Base-by-base conservation (phyloP, 2,888 invertebrate species). In the Embidobia sp. region DNA sequence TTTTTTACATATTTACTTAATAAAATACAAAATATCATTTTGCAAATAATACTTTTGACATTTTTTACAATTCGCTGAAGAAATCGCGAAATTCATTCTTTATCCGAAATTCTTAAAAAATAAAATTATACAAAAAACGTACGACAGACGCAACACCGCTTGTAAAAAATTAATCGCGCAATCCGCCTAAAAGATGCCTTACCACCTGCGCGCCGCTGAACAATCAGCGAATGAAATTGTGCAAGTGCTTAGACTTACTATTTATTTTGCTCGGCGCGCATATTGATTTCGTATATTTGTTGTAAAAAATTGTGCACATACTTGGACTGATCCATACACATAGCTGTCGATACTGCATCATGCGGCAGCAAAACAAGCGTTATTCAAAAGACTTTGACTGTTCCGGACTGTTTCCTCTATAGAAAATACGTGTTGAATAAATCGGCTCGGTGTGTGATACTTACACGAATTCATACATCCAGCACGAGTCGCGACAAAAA, bases 341-440 rank as follows among this genome's bases (percentile, higher is more conserved):
- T 40, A 59, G 53, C 46, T 61, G 67, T 74, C 67, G 61, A 74
- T 74, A 51, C 29, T 57, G 59, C 49, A 59, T 63, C 63, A 33
- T n/a, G n/a, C 37, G 31, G 13, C 55, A 27, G 44, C 46, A 66
- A 67, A 74, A 74, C 67, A 53, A 67, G 53, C 59, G 51, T 51
- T 67, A 74, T 61, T 67, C 66, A 67, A 67, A 64, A 73, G 55
- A 73, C 70, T 70, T 61, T 44, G 26, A 61, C 51, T 61, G 35
- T 51, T 70, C 61, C 61, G 61, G 61, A 59, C 64, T 73, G 64
- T 64, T 73, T 57, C 40, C 40, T 57, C 49, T 57, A 33, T 42
- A 49, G 48, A 55, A 27, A 72, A 63, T 57, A 48, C 57, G 57
- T 49, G 49, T 64, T 57, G 73, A 57, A 55, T 63, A 48, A 63